Evolutionary conservation across 2,888 invertebrate genomes (phyloP), one percentile per base, ranked within the genome.

Genomic region (Agrochola litura): DNA sequence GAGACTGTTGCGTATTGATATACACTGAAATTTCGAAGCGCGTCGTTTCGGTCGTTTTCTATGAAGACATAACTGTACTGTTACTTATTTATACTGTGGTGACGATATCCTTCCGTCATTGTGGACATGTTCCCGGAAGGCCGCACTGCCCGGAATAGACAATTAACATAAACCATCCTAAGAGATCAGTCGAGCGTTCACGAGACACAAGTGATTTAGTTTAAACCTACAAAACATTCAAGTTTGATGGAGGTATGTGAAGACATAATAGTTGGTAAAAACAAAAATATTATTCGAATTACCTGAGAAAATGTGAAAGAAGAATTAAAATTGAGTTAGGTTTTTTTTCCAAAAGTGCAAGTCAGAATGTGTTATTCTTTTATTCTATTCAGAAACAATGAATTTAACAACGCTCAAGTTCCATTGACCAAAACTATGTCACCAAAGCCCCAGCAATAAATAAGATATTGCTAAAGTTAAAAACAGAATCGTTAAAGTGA

Each of bases 131-230:
- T 73, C 43, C 66, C 49, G 63, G 65, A 67, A 81, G 54, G 10
- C 60, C 67, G 19, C 54, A 49, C 56, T 74, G 56, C 19, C 73
- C 64, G 66, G 37, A 49, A 76, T 65, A 73, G 64, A 58, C 65
- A 78, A 88, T 88, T 87, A 85, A 77, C 85, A 86, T 87, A 83
- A 81, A 84, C 83, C 66, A 69, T 66, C 52, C 60, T 56, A 73
- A 41, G 52, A 22, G 8, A 56, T 16, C 54, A 58, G 67, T 58
- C n/a, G 22, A 81, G 49, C 61, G 43, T 66, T 43, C 56, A 70
- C 25, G 37, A 43, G 25, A 54, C 52, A 46, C 64, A 19, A 64
- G 65, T 69, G 68, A 76, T 71, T 60, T 72, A 60, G 22, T 60
- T 61, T n/a, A 56, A 9, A 22, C 4, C 52, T 52, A 52, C 22